phyloP scores from a whole-genome alignment of 2,888 invertebrate species.

The Dryobota labecula region DNA sequence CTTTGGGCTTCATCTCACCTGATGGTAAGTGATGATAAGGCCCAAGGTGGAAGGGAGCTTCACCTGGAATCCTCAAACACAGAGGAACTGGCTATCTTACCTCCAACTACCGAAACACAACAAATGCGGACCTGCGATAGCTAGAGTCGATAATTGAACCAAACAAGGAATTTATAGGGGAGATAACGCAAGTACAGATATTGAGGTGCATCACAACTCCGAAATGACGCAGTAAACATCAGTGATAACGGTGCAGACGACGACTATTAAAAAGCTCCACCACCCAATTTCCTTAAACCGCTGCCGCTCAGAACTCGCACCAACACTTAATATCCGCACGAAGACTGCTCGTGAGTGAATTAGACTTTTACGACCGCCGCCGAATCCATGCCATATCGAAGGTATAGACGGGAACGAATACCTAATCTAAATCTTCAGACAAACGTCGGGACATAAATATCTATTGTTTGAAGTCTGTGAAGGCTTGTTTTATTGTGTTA shows the following conservation, averaged over 20 bases:
- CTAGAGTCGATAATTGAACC: too few relatives aligned
- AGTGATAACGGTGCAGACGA: not conserved
- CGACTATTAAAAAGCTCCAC: constrained; percentile 1
- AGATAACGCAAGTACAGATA: not conserved
- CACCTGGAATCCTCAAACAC: too few relatives aligned
- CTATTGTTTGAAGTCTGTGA: constrained; percentile 54
- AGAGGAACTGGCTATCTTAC: too few relatives aligned
- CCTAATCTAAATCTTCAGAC: constrained; percentile 65
- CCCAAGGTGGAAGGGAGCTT: too few relatives aligned
- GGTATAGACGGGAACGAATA: constrained; percentile 56
- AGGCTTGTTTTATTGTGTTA: constrained; percentile 49
- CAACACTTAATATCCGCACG: constrained; percentile 73
- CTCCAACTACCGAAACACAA: too few relatives aligned
- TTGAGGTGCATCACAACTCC: not conserved
- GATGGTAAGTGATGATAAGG: too few relatives aligned
- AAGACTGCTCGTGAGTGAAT: constrained; percentile 80
- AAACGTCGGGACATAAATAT: constrained; percentile 59
- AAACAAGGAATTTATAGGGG: not conserved
- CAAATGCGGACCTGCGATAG: too few relatives aligned
- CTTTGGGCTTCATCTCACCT: too few relatives aligned
- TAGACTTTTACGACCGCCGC: constrained; percentile 80
- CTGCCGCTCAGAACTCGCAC: constrained; percentile 57
- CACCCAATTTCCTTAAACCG: constrained; percentile 32
- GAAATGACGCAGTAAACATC: constrained; percentile 4
- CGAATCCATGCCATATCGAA: constrained; percentile 69